A percentile compares a stretch with the other conserved stretches of the same genome.
These are phyloP conservation scores for Heliconius melpomene DNA, from an alignment of 1,140 invertebrate species.

Conservation along the genomic window DNA sequence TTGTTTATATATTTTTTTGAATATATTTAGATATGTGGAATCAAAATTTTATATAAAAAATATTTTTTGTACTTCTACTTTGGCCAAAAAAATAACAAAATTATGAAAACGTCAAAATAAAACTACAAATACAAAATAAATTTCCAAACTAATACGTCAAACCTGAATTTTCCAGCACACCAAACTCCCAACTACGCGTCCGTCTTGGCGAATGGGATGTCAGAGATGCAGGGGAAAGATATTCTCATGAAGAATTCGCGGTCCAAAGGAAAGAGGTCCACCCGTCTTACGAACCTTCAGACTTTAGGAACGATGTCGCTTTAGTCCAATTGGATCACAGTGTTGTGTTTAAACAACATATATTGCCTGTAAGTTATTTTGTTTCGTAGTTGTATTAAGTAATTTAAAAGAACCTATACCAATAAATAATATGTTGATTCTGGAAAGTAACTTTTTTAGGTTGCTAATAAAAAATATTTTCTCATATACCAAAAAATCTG, in stretches of 20 bases:
- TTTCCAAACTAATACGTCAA: too few species aligned
- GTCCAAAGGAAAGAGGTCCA: conserved; percentile 95
- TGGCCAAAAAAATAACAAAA: too few species aligned
- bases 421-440: too few species aligned
- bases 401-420: background rate
- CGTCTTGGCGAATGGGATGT: conserved; percentile 96
- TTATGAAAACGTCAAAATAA: too few species aligned
- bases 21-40: too few species aligned
- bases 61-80: too few species aligned
- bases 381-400: background rate
- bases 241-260: conserved; percentile 92
- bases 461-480: too few species aligned
- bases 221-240: conserved; percentile 88
- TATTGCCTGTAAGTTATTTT: conserved; percentile 89
- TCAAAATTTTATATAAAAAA: too few species aligned
- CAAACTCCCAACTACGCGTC: conserved; percentile 92
- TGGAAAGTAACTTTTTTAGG: too few species aligned
- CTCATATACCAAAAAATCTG: too few species aligned
- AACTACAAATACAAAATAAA: too few species aligned
- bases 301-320: conserved; percentile 95
- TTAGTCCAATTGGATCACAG: conserved; percentile 89
- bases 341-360: conserved; percentile 93
- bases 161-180: conserved; percentile 76
- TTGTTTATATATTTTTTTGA: background rate
- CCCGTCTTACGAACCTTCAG: conserved; percentile 92